Base-by-base conservation (phyloP, 1,140 invertebrate genomes). In the Maniola jurtina region DNA sequence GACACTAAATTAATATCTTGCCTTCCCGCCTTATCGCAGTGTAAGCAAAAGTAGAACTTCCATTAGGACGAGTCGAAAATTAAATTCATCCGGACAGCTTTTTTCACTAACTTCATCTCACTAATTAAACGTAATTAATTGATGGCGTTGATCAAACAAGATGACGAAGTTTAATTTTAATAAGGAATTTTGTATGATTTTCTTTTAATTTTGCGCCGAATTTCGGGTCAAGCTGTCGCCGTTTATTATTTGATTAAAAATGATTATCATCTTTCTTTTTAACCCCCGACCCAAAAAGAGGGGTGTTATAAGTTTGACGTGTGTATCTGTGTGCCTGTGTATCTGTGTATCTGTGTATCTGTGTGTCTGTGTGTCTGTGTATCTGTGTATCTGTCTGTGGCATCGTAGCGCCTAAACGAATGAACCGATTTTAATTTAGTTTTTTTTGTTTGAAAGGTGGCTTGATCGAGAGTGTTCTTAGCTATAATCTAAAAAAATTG, bases 101-200 rank as follows among this genome's bases (percentile, higher is more conserved):
- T 81, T 85, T 84, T 80, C 80, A 25, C 25, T 74, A 66, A 71
- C 68, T 50, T 69, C 76, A 76, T 73, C 74, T 75, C 71, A 72
- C 68, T 81, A 83, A 86, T 84, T 84, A 84, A 85, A 82, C 66
- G 68, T 69, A 73, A 75, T 76, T 77, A 74, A 75, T 78, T 73
- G 68, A 64, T 64, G 63, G 73, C 70, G 73, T 75, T 77, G 64
- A 77, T 76, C 75, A 75, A 77, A 74, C 68, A 60, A 59, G 65
- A 68, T 57, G 66, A 70, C 68, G 61, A 71, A 75, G 74, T 70
- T 58, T 55, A 66, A 68, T 61, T 70, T 70, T 73, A 66, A 68
- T 68, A 64, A 68, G 48, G 56, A 66, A 48, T 45, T 59, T 57
- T 45, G 14, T 59, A 10, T 59, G 57, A 59, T 55, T 34, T 34